Conservation (phyloP, 2,113 vertebrate genomes). For the Sisor rabdophorus region DNA sequence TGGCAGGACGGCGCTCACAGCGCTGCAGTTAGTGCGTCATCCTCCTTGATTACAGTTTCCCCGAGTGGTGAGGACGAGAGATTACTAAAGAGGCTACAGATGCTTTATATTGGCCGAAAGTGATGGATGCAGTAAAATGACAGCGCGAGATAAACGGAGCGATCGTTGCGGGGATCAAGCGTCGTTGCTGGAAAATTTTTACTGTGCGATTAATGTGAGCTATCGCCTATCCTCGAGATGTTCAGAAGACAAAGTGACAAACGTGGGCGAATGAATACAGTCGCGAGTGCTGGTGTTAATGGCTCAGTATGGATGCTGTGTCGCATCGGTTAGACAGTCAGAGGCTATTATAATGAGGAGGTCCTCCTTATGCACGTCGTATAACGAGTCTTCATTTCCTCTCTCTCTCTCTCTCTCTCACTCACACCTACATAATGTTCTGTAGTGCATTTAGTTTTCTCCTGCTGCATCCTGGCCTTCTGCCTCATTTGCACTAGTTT, state of each 20-base stretch:
- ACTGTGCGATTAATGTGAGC: neutral
- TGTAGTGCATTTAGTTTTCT: neutral
- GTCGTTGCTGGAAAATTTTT: neutral
- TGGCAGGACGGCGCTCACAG: neutral
- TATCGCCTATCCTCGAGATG: neutral
- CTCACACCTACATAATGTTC: neutral
- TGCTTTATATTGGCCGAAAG: slow-evolving; percentile 2
- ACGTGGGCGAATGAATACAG: neutral
- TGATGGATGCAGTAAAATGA: slow-evolving; percentile 14
- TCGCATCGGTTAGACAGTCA: slow-evolving; percentile 2
- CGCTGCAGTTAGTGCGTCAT: neutral
- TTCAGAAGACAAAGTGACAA: neutral
- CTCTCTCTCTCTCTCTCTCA: neutral
- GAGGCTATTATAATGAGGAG: neutral
- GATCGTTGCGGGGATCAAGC: slow-evolving; percentile 7
- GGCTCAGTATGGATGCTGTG: slow-evolving; percentile 13
- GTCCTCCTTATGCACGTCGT: neutral
- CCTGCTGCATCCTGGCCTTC: neutral
- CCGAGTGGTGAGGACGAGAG: neutral
- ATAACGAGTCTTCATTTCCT: slow-evolving; percentile 20
- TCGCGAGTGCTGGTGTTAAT: neutral
- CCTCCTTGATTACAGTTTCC: slow-evolving; percentile 1
- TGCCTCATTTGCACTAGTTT: neutral
- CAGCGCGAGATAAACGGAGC: neutral
- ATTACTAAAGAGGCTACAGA: neutral